phyloP scores from a whole-genome alignment of 2,888 invertebrate species.

The Meteorus cinctellus region DNA sequence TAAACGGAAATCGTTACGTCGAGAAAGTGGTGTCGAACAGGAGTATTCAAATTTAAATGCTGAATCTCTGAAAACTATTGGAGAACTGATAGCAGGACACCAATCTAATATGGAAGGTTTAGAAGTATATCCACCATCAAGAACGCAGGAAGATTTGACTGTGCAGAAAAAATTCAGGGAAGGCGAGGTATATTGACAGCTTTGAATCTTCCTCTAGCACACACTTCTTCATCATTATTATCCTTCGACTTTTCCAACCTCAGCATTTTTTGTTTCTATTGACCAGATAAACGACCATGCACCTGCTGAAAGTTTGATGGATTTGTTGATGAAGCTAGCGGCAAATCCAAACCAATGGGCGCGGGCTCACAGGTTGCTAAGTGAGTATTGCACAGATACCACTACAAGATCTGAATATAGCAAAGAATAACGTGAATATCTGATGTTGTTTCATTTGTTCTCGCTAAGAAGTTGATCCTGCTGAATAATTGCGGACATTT shows the following conservation, averaged over 20 bases:
- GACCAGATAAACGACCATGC: constrained; percentile 56
- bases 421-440: not conserved
- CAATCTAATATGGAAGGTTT: constrained; percentile 55
- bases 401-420: constrained; percentile 29
- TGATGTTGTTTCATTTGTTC: not conserved
- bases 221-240: not conserved
- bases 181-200: constrained; percentile 56
- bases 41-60: constrained; percentile 47
- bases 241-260: constrained; percentile 19
- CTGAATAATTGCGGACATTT: too few relatives aligned
- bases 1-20: not conserved
- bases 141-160: constrained; percentile 54
- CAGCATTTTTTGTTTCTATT: constrained; percentile 43
- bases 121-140: constrained; percentile 54
- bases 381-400: constrained; percentile 59
- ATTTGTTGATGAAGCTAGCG: constrained; percentile 63
- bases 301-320: constrained; percentile 61
- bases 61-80: constrained; percentile 47
- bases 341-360: constrained; percentile 64
- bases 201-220: not conserved
- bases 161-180: constrained; percentile 57
- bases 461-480: too few relatives aligned
- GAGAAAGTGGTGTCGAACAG: constrained; percentile 34
- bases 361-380: constrained; percentile 62
- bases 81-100: constrained; percentile 61